Base-by-base conservation (phyloP, 1,140 invertebrate genomes). In the Drosophila athabasca region DNA sequence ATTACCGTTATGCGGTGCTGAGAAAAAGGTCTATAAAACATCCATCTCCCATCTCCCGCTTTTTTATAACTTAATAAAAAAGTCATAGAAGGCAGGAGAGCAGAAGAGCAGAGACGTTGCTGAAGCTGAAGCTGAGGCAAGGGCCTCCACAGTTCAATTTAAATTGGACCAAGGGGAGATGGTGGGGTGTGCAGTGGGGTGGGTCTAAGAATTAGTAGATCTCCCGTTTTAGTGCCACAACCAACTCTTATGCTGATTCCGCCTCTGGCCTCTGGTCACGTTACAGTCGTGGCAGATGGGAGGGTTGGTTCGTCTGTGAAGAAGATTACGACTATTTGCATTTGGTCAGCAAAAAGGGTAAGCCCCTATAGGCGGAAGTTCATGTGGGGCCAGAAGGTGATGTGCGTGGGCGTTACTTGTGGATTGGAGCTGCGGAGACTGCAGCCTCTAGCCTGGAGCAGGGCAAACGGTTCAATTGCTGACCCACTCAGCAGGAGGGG, bases 1-100 rank as follows among this genome's bases (percentile, higher is more conserved):
- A 70, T 54, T 76, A 87, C 81, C 81, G 81, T 87, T 85, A 85
- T 59, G 55, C 65, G 53, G 70, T 39, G 35, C 70, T 66, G 70
- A 48, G 71, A 74, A 57, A 22, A 60, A 45, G 0, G 29, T 48
- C 8, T 70, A 70, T 70, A 70, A 70, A 70, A 70, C 67, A 69
- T 70, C 67, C 58, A 70, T 39, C 35, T 39, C 35, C 67, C 58
- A 70, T 66, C 62, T 75, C 53, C 54, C 58, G 53, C 57, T 54
- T 79, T 85, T 85, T 87, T 87, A 87, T 88, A 88, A 88, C 82
- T 87, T 81, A 88, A 87, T 85, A 87, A 85, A 75, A 75, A 82
- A 72, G 61, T 13, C 15, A 44, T 22, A 43, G 39, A 44, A 59
- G 19, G 39, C 24, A 24, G 46, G 60, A 43, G 24, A 57, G 19